Evolutionary conservation across 30 jellyfish, hydroid and myxozoan species (phyloP).

Genomic region (Turritopsis rubra): DNA sequence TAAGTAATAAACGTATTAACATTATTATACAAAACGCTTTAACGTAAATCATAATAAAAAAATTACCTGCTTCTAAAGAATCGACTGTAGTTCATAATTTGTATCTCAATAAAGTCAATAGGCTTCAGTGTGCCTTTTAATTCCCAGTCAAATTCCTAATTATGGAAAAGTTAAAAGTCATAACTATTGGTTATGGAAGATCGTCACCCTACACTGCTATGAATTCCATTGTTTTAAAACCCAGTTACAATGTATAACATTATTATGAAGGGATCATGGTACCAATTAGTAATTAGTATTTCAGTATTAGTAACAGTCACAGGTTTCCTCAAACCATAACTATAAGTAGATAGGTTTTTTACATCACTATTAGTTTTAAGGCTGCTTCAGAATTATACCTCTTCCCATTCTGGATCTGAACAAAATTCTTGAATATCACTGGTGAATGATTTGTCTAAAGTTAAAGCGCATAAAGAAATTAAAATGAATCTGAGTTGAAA

Average conservation of each 20-base stretch:
- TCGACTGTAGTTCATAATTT: conserved; percentile 21
- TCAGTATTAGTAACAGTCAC: too few species aligned
- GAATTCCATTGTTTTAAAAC: too few species aligned
- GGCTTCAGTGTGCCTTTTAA: conserved; percentile 23
- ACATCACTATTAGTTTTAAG: not conserved
- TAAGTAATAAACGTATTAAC: not conserved
- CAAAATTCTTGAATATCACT: conserved; percentile 25
- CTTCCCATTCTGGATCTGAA: conserved; percentile 29
- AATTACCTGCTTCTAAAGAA: conserved; percentile 18
- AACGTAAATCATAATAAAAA: not conserved
- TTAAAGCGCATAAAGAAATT: not conserved
- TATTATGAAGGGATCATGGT: too few species aligned
- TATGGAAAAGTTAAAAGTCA: too few species aligned
- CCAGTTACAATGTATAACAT: too few species aligned
- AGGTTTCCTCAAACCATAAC: too few species aligned
- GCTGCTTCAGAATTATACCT: too few species aligned
- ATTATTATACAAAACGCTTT: too few species aligned
- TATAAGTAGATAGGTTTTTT: too few species aligned
- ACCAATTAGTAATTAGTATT: too few species aligned
- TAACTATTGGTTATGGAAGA: too few species aligned
- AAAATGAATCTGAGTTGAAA: not conserved
- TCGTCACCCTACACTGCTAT: too few species aligned
- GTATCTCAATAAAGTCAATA: conserved; percentile 20
- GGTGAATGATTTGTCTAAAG: conserved; percentile 17
- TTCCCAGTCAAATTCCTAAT: conserved; percentile 39